Evolutionary conservation across 2,113 vertebrate species (phyloP).

Genomic region (Ophthalmolycus amberensis): DNA sequence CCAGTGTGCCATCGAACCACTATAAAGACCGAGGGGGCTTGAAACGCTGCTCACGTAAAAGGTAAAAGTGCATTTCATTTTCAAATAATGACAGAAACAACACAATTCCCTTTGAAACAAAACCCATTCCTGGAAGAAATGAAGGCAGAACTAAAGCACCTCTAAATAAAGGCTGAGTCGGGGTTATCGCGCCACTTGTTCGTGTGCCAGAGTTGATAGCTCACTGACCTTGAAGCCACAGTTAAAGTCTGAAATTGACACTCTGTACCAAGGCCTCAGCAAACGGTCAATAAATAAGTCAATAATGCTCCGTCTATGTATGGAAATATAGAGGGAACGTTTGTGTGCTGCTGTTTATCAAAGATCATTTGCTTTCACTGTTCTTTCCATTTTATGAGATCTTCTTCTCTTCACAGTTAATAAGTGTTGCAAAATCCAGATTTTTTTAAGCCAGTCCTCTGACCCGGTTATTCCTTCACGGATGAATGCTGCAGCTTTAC

Average conservation of each 20-base stretch:
- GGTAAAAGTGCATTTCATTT: not conserved
- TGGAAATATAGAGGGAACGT: not conserved
- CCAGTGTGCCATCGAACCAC: not conserved
- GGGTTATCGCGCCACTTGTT: constrained; percentile 10
- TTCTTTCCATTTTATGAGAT: not conserved
- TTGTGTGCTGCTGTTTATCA: not conserved
- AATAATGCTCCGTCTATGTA: constrained; percentile 15
- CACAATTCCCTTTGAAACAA: constrained; percentile 1
- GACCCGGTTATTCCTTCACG: constrained; percentile 22
- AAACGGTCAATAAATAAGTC: constrained; percentile 30
- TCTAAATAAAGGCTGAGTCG: not conserved
- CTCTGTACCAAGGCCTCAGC: constrained; percentile 12
- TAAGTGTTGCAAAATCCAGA: not conserved
- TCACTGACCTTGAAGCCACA: constrained; percentile 31
- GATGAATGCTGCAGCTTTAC: constrained; percentile 35
- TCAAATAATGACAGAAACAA: not conserved
- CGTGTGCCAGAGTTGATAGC: constrained; percentile 13
- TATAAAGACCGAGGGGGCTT: not conserved
- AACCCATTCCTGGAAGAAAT: not conserved
- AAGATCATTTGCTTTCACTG: not conserved
- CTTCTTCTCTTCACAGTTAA: not conserved
- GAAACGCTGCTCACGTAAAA: not conserved
- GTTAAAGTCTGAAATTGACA: not conserved
- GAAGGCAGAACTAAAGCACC: not conserved
- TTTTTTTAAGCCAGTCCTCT: not conserved